Percentiles rank a stretch among this genome's conserved stretches.
Evolutionary conservation across 2,113 vertebrate species (phyloP).

Genomic region (Acanthisitta chloris): DNA sequence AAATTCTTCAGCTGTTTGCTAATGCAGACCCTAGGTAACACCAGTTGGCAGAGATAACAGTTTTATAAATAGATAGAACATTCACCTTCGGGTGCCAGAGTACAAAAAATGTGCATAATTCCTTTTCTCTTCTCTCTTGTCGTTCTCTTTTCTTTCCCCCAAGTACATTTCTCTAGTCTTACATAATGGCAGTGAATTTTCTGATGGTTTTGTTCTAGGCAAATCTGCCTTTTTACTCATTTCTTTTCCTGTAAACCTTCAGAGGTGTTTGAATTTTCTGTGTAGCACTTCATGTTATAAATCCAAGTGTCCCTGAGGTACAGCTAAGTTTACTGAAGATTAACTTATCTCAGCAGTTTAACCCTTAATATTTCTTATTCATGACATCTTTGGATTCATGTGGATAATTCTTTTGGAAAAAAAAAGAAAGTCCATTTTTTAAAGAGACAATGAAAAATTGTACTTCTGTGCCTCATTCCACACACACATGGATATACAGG

Average conservation of each 20-base stretch:
- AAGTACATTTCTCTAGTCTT: neutral
- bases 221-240: neutral
- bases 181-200: neutral
- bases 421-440: neutral
- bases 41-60: neutral
- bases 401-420: neutral
- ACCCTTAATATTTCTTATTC: neutral
- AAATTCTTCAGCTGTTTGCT: neutral
- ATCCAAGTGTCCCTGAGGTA: neutral
- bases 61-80: neutral
- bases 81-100: neutral
- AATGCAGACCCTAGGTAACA: neutral
- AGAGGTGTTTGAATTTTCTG: neutral
- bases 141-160: neutral
- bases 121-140: neutral
- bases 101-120: neutral
- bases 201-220: neutral
- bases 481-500: rapidly evolving
- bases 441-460: neutral
- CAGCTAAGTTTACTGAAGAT: neutral
- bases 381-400: neutral
- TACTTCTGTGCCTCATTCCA: neutral
- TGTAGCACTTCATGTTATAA: neutral
- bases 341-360: neutral
- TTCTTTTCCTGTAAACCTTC: neutral